Evolutionary conservation across 1,140 invertebrate genomes (phyloP).

Genomic region (Protaetia brevitarsis): DNA sequence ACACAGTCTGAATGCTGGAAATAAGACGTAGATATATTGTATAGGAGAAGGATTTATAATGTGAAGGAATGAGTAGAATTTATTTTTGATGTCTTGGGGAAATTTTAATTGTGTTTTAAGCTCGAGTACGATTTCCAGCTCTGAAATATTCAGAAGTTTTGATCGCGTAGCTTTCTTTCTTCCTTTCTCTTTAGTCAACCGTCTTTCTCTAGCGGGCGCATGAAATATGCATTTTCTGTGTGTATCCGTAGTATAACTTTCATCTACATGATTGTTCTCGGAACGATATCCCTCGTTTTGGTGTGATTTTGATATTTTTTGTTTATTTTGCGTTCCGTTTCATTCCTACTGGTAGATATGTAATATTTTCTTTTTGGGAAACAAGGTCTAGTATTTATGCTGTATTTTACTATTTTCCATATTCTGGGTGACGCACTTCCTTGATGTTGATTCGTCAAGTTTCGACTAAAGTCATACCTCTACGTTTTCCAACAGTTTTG

Average conservation of each 20-base stretch:
- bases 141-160: constrained; percentile 25
- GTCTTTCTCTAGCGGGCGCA: background rate
- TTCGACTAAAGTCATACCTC: no score
- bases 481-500: no score
- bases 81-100: constrained; percentile 43
- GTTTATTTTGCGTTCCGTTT: no score
- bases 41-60: constrained; percentile 47
- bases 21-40: constrained; percentile 48
- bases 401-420: no score
- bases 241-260: constrained; percentile 6
- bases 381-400: no score
- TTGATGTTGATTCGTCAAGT: no score
- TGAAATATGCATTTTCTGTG: constrained; percentile 22
- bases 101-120: constrained; percentile 28
- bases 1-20: constrained; percentile 44
- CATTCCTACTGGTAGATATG: no score
- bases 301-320: background rate
- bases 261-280: background rate
- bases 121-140: constrained; percentile 21
- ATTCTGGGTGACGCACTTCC: no score
- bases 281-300: background rate
- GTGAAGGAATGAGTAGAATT: constrained; percentile 42
- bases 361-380: no score
- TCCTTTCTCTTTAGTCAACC: background rate
- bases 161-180: constrained; percentile 20